phyloP scores from a whole-genome alignment of 2,888 invertebrate genomes.

The Athalia rosae region DNA sequence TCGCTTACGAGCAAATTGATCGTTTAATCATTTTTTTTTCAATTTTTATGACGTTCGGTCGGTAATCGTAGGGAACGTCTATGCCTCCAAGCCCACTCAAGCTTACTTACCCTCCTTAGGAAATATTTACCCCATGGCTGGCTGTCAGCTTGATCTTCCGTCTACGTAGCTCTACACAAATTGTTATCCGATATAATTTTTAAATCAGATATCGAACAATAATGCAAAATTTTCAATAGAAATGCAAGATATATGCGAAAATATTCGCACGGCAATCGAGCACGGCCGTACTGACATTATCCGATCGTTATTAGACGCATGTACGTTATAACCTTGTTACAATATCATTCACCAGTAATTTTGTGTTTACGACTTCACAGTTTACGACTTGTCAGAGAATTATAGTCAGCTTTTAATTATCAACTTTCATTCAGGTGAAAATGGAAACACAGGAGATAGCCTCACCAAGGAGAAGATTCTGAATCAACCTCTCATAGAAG shows the following conservation, averaged over 20 bases:
- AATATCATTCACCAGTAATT: slow-evolving; percentile 8
- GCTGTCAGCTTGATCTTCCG: too few relatives aligned
- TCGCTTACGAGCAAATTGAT: too few relatives aligned
- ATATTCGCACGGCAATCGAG: slow-evolving; percentile 76
- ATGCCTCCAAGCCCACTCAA: too few relatives aligned
- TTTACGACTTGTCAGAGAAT: not conserved
- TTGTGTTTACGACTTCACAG: too few relatives aligned
- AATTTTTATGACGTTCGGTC: too few relatives aligned
- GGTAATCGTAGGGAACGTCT: too few relatives aligned
- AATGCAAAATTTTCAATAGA: slow-evolving; percentile 49
- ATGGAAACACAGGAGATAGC: slow-evolving; percentile 66
- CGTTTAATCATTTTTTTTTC: too few relatives aligned
- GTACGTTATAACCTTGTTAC: slow-evolving; percentile 68
- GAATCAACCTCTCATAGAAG: slow-evolving; percentile 73
- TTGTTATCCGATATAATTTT: not conserved
- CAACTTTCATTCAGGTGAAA: slow-evolving; percentile 65
- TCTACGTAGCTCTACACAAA: not conserved
- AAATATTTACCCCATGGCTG: not conserved
- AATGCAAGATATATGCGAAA: slow-evolving; percentile 74
- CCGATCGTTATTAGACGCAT: slow-evolving; percentile 75
- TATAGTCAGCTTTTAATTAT: slow-evolving; percentile 15
- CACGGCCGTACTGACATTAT: slow-evolving; percentile 77
- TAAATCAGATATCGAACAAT: slow-evolving; percentile 18
- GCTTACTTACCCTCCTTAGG: too few relatives aligned
- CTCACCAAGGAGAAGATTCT: slow-evolving; percentile 74